These are phyloP conservation scores for Podarcis lilfordi DNA, from an alignment of 2,797 vertebrate genomes.

Conservation along the genomic window DNA sequence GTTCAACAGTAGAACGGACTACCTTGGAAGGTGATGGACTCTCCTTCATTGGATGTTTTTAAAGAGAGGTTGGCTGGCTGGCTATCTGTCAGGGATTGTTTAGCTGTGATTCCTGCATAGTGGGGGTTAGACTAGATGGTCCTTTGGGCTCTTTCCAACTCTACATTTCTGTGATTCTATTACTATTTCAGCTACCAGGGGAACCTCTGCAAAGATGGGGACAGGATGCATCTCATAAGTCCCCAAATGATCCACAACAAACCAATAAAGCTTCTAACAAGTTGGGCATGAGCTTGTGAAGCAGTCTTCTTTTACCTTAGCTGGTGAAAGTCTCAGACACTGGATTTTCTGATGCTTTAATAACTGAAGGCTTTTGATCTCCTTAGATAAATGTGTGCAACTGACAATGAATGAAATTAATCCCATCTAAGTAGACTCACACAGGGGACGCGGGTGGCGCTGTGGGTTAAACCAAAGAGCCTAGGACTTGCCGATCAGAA, in stretches of 20 bases:
- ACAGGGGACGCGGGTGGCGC: too few species aligned
- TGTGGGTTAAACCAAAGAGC: too few species aligned
- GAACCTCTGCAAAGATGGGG: background rate
- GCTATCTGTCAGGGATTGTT: too few species aligned
- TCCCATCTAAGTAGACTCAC: fast-evolving
- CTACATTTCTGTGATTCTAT: background rate
- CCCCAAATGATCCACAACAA: background rate
- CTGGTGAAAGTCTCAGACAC: constrained; percentile 3
- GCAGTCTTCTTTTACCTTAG: background rate
- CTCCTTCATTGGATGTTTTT: too few species aligned
- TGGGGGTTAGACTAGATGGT: too few species aligned
- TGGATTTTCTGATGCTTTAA: constrained; percentile 28
- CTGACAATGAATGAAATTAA: constrained; percentile 23
- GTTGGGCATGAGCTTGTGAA: background rate
- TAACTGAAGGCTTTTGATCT: constrained; percentile 57
- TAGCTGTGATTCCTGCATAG: too few species aligned
- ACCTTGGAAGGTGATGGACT: too few species aligned
- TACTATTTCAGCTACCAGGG: background rate
- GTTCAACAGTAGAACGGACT: too few species aligned
- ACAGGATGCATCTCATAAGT: background rate
- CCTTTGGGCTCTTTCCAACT: background rate
- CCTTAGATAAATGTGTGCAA: constrained; percentile 54
- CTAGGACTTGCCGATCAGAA: too few species aligned
- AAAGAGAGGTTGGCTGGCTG: too few species aligned
- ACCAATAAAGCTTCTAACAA: background rate